These are phyloP conservation scores for Pheucticus melanocephalus DNA, from an alignment of 2,113 vertebrate species.

Conservation along the genomic window DNA sequence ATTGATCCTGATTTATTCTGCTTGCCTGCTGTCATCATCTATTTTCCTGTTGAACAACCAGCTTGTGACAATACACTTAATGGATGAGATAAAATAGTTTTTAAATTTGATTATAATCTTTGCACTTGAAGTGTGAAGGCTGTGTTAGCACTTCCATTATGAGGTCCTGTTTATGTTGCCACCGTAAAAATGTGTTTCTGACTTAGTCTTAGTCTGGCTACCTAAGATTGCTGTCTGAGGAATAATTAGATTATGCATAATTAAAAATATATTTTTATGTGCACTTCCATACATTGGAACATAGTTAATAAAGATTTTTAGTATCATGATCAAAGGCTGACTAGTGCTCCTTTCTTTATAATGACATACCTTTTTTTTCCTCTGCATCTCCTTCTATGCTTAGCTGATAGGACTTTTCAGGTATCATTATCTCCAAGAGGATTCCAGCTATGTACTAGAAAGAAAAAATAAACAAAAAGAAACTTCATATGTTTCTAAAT, in stretches of 20 bases:
- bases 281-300: neutral
- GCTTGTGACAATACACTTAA: slow-evolving; percentile 46
- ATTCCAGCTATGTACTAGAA: neutral
- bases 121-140: slow-evolving; percentile 54
- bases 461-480: neutral
- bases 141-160: slow-evolving; percentile 54
- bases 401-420: neutral
- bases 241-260: neutral
- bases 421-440: neutral
- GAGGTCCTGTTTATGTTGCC: slow-evolving; percentile 44
- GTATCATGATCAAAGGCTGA: neutral
- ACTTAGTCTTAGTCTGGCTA: slow-evolving; percentile 19
- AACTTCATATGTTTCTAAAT: neutral
- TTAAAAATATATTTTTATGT: slow-evolving; percentile 6
- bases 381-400: neutral
- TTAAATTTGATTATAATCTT: slow-evolving; percentile 65
- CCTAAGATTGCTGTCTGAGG: slow-evolving; percentile 18
- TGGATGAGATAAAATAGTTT: slow-evolving; percentile 47
- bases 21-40: slow-evolving; percentile 46
- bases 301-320: neutral
- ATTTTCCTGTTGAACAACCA: slow-evolving; percentile 23
- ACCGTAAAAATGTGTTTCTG: slow-evolving; percentile 45
- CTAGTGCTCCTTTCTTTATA: neutral
- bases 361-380: neutral
- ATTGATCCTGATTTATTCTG: slow-evolving; percentile 37